A percentile compares a stretch with the other conserved stretches of the same genome.
phyloP scores from a whole-genome alignment of 2,797 vertebrate genomes.

The Aeoliscus strigatus region DNA sequence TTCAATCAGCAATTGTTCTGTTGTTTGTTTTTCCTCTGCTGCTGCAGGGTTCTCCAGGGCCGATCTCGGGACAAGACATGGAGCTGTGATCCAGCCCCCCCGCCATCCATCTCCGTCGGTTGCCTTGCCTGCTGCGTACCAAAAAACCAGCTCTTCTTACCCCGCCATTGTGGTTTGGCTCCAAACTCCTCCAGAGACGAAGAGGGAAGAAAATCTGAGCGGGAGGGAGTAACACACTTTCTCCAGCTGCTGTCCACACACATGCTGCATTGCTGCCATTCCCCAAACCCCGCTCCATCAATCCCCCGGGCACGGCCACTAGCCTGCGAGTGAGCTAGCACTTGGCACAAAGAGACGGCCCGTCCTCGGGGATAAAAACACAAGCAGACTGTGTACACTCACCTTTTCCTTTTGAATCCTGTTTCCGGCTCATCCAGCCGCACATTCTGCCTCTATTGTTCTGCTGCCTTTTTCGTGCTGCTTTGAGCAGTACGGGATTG shows the following conservation, averaged over 20 bases:
- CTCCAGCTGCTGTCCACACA: slow-evolving; percentile 95
- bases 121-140: slow-evolving; percentile 54
- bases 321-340: slow-evolving; percentile 72
- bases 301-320: slow-evolving; percentile 79
- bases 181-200: too few relatives aligned
- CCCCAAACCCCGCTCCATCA: slow-evolving; percentile 76
- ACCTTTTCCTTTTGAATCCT: slow-evolving; percentile 21
- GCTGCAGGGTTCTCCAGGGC: slow-evolving; percentile 55
- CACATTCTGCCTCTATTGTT: too few relatives aligned
- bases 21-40: slow-evolving; percentile 15
- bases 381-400: slow-evolving; percentile 45
- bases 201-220: slow-evolving; percentile 43
- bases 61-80: slow-evolving; percentile 63
- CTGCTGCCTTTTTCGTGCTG: too few relatives aligned
- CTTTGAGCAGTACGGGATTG: slow-evolving; percentile 30
- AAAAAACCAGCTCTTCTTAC: slow-evolving; percentile 50
- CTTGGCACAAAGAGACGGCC: slow-evolving; percentile 66
- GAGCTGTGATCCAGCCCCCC: slow-evolving; percentile 79
- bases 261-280: slow-evolving; percentile 98
- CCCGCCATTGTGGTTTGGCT: slow-evolving; percentile 81
- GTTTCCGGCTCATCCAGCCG: too few relatives aligned
- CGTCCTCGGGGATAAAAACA: slow-evolving; percentile 61
- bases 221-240: slow-evolving; percentile 60
- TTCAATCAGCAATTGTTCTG: neutral
- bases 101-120: slow-evolving; percentile 65